A percentile compares a stretch with the other conserved stretches of the same genome.
Evolutionary conservation across 2,888 invertebrate genomes (phyloP).

Genomic region (Bibio marci): DNA sequence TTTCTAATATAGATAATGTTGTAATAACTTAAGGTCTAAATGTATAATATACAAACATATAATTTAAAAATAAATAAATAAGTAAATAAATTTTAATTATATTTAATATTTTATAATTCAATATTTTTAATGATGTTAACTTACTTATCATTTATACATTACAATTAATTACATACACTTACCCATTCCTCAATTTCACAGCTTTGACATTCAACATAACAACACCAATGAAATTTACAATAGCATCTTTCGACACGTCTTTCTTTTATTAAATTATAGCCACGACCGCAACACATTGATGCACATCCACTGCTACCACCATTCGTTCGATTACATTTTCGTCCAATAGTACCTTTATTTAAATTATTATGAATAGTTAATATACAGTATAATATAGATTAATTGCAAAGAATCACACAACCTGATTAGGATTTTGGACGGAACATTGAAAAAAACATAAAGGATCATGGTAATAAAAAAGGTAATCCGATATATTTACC

Average conservation of each 20-base stretch:
- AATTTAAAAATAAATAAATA: too few species aligned
- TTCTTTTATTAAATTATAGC: slow-evolving; percentile 64
- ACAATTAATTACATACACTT: slow-evolving; percentile 66
- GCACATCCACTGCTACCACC: slow-evolving; percentile 66
- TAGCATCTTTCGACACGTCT: slow-evolving; percentile 64
- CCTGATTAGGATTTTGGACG: too few species aligned
- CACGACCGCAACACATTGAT: slow-evolving; percentile 77
- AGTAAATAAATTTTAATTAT: too few species aligned
- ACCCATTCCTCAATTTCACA: slow-evolving; percentile 78
- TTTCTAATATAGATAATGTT: too few species aligned
- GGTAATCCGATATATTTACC: too few species aligned
- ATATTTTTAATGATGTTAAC: too few species aligned
- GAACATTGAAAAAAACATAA: not conserved
- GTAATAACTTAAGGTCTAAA: too few species aligned
- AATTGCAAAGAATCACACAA: too few species aligned
- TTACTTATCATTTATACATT: too few species aligned
- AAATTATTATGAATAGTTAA: not conserved
- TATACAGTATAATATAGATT: too few species aligned
- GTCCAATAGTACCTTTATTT: slow-evolving; percentile 44
- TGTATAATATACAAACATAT: too few species aligned
- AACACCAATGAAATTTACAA: slow-evolving; percentile 91
- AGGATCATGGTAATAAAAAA: not conserved
- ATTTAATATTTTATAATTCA: too few species aligned
- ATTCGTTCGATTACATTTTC: slow-evolving; percentile 57
- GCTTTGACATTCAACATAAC: slow-evolving; percentile 74